Base-by-base conservation (phyloP, 2,888 invertebrate species). In the Ormia ochracea region DNA sequence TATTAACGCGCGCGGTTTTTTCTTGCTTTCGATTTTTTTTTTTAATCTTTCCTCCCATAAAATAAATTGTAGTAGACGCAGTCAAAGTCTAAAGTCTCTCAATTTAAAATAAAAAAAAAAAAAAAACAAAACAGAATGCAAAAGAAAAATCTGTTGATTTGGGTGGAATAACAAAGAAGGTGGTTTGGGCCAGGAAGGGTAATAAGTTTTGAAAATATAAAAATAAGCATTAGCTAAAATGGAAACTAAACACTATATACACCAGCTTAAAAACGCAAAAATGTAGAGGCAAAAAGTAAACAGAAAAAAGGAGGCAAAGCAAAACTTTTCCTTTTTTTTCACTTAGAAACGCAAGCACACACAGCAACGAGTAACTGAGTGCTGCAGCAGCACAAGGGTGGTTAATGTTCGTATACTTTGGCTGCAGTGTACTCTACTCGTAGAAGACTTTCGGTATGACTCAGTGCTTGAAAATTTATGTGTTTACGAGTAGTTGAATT, bases 311-410 rank as follows among this genome's bases (percentile, higher is more conserved):
- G 50, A 63, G 69, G 70, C 66, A 78, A 76, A 76, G 70, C 76
- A 43, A 68, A 63, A 69, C 69, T 80, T 81, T 78, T 17, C 38
- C 38, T 73, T 81, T 45, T 65, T 70, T 78, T 82, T 72, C 75
- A 78, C 84, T 85, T 88, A 86, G 80, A 82, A 83, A 83, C 82
- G 82, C 84, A 83, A 82, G 82, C 69, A 69, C 74, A 75, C n/a
- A n/a, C n/a, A n/a, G n/a, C n/a, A n/a, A n/a, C n/a, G 81, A 70
- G 76, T 38, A 72, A 21, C 41, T 31, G 48, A 66, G 45, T 56
- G 36, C 54, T 61, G 45, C 66, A 74, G 41, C 50, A 38, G 31
- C 72, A 72, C 58, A 75, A 56, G 87, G 86, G 87, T 87, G 87
- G 86, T 86, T 87, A 85, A 83, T 84, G 78, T 82, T 48, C 36